Base-by-base conservation (phyloP, 2,113 vertebrate species). In the Diphyllodes magnificus region DNA sequence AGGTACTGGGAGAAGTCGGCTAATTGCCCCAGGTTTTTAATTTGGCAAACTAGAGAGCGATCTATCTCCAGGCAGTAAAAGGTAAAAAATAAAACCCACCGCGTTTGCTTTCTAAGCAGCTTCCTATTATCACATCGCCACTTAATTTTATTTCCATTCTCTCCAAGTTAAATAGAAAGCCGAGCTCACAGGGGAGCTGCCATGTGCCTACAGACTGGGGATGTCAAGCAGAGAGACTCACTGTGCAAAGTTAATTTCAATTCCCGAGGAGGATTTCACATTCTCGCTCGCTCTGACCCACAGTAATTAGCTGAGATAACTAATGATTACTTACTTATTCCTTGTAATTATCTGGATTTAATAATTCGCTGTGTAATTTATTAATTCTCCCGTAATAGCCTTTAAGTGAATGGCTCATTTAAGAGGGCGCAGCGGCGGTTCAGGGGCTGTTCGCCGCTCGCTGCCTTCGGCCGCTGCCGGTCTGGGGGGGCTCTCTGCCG, bases 281-380 rank as follows among this genome's bases (percentile, higher is more conserved):
- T 98, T 97, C 97, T 97, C 98, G 97, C 98, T 98, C 98, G 98
- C 98, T 98, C 98, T 99, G 99, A 99, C 99, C 98, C 98, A 97
- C 98, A 98, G 98, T 99, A 99, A 99, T 99, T 99, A 99, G 99
- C 98, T 99, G 98, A 98, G 98, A 99, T 99, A 97, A 99, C 99
- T 99, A 99, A 99, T 99, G 99, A 99, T 99, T 99, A 98, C 99
- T 99, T 99, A 99, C 98, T 99, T 98, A 98, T 98, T 98, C 98
- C 97, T 99, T 98, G 98, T 99, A 99, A 99, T 99, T 99, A 99
- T 99, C 99, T 98, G 98, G 96, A 99, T 99, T 99, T 99, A 98
- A 99, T 99, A 99, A 99, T 99, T 99, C 97, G 98, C 98, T 98
- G 98, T 99, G 99, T 99, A 99, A 99, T 99, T 99, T 99, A 99